Conservation (phyloP, 2,888 invertebrate genomes). For the Tipula confusa region DNA sequence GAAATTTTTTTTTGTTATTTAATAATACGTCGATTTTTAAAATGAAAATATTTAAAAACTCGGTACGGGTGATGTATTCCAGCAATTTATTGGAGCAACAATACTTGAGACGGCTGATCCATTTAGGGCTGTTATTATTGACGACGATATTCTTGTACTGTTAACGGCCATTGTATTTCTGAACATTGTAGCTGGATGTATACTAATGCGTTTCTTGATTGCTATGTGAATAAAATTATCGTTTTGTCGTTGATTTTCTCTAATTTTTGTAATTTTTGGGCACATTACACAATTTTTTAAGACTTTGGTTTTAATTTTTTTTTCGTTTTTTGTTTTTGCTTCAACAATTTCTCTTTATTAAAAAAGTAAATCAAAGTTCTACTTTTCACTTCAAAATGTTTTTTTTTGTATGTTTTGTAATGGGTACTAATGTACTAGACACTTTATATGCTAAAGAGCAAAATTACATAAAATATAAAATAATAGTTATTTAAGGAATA, state of each 20-base stretch:
- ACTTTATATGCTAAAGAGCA: neutral
- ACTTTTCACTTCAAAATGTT: neutral
- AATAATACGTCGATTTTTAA: neutral
- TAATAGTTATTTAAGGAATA: neutral
- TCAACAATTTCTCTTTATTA: neutral
- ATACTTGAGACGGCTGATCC: neutral
- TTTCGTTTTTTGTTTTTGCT: neutral
- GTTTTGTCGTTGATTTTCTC: constrained; percentile 34
- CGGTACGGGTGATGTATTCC: neutral
- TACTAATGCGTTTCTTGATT: constrained; percentile 84
- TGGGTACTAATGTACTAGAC: neutral
- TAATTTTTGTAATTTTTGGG: constrained; percentile 35
- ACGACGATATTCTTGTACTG: constrained; percentile 41
- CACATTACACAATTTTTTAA: constrained; percentile 36
- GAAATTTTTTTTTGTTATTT: neutral
- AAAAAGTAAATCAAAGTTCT: neutral
- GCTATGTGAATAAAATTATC: constrained; percentile 46
- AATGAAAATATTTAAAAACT: neutral
- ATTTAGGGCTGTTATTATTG: constrained; percentile 39
- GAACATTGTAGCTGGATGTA: constrained; percentile 83
- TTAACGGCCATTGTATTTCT: constrained; percentile 59
- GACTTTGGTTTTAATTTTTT: neutral
- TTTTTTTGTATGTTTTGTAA: too few relatives aligned
- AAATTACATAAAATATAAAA: neutral
- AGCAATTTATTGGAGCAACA: neutral